A percentile compares a stretch with the other conserved stretches of the same genome.
Evolutionary conservation across 2,797 vertebrate genomes (phyloP).

Genomic region (Eospalax fontanierii): DNA sequence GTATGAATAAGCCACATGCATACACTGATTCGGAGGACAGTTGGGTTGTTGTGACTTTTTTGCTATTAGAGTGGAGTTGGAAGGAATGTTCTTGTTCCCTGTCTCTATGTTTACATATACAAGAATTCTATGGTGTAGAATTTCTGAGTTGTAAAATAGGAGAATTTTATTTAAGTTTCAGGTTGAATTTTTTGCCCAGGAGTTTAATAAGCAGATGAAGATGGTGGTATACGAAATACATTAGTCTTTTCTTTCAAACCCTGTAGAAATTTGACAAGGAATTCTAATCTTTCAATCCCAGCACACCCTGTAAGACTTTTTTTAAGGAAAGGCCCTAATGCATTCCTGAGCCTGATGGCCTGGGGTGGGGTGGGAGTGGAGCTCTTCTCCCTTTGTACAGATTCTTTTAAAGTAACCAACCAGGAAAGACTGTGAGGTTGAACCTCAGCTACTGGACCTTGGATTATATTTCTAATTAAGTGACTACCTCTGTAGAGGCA

Average conservation of each 20-base stretch:
- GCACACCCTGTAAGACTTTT: too few relatives aligned
- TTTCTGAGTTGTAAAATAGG: constrained; percentile 2
- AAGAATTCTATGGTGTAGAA: neutral
- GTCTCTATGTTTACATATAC: neutral
- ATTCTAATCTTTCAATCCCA: too few relatives aligned
- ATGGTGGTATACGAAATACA: neutral
- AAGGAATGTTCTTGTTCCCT: neutral
- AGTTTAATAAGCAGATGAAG: constrained; percentile 24
- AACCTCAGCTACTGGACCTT: too few relatives aligned
- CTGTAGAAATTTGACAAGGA: too few relatives aligned
- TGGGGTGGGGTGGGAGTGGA: too few relatives aligned
- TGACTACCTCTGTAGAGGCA: neutral
- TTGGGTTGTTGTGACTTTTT: neutral
- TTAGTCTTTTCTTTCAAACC: too few relatives aligned
- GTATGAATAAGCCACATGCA: neutral
- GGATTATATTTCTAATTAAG: too few relatives aligned
- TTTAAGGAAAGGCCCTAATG: too few relatives aligned
- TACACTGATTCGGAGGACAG: neutral
- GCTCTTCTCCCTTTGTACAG: too few relatives aligned
- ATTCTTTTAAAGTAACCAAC: too few relatives aligned
- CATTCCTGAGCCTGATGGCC: too few relatives aligned
- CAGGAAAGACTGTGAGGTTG: too few relatives aligned
- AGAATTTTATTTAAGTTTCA: constrained; percentile 22
- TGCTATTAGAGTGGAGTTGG: neutral
- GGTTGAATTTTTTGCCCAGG: constrained; percentile 8